phyloP scores from a whole-genome alignment of 2,888 invertebrate genomes.

The Pammene aurita region DNA sequence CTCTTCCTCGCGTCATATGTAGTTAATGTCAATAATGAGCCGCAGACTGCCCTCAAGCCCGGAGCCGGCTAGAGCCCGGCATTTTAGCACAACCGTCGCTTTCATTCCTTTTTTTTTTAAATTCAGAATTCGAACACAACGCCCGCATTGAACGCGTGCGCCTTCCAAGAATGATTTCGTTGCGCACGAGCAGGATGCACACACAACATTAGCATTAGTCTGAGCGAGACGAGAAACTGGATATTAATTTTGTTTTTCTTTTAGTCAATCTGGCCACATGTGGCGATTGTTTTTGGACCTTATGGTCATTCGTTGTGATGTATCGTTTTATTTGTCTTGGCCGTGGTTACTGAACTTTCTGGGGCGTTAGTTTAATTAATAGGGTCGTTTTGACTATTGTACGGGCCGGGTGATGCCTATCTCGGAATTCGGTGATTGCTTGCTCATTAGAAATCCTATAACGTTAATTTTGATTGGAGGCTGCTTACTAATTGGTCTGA shows the following conservation, averaged over 20 bases:
- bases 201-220: conserved; percentile 41
- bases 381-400: conserved; percentile 59
- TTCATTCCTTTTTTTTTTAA: conserved; percentile 65
- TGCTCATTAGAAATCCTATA: conserved; percentile 10
- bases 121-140: conserved; percentile 76
- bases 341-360: conserved; percentile 70
- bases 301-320: conserved; percentile 73
- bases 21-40: conserved; percentile 18
- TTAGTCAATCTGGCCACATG: conserved; percentile 82
- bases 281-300: conserved; percentile 82
- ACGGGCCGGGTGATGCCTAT: conserved; percentile 47
- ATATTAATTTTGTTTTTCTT: conserved; percentile 79
- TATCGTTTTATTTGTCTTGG: conserved; percentile 52
- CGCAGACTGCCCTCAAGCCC: conserved; percentile 2
- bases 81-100: conserved; percentile 66
- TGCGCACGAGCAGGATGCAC: conserved; percentile 55
- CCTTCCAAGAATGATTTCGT: conserved; percentile 82
- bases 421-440: conserved; percentile 24
- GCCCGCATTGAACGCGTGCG: conserved; percentile 79
- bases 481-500: conserved; percentile 15
- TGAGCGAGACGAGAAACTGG: conserved; percentile 53
- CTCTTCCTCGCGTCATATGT: conserved; percentile 7
- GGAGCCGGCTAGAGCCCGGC: conserved; percentile 44
- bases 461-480: conserved; percentile 7
- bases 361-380: conserved; percentile 78